Evolutionary conservation across 2,888 invertebrate genomes (phyloP).

Genomic region (Luperina testacea): DNA sequence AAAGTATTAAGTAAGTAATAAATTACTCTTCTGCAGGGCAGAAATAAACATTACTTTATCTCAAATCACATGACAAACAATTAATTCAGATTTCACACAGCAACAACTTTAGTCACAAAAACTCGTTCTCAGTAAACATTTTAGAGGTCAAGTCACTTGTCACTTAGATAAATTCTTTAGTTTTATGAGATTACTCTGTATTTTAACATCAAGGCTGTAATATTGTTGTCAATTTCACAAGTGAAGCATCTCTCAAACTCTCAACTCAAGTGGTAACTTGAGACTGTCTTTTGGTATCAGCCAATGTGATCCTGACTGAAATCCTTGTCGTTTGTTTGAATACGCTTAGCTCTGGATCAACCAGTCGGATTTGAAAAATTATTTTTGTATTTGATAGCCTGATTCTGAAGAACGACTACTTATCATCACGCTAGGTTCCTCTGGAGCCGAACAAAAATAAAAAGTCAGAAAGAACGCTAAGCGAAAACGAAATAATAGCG

Average conservation of each 20-base stretch:
- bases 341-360: not conserved
- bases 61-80: not conserved
- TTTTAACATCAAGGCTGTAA: constrained; percentile 1
- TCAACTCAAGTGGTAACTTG: constrained; percentile 7
- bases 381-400: not conserved
- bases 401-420: not conserved
- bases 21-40: not conserved
- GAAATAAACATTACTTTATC: not conserved
- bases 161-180: not conserved
- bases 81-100: not conserved
- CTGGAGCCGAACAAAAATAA: no score
- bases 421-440: no score
- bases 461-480: no score
- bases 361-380: not conserved
- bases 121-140: not conserved
- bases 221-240: constrained; percentile 6
- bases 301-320: not conserved
- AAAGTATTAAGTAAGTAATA: not conserved
- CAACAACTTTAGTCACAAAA: not conserved
- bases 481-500: no score
- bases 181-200: not conserved
- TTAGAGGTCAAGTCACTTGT: not conserved
- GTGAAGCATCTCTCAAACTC: constrained; percentile 12
- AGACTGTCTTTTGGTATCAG: not conserved
- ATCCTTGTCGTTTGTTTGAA: not conserved